Percentiles rank a stretch among this genome's conserved stretches.
phyloP scores from a whole-genome alignment of 2,113 vertebrate species.

The Chascanopsetta lugubris region DNA sequence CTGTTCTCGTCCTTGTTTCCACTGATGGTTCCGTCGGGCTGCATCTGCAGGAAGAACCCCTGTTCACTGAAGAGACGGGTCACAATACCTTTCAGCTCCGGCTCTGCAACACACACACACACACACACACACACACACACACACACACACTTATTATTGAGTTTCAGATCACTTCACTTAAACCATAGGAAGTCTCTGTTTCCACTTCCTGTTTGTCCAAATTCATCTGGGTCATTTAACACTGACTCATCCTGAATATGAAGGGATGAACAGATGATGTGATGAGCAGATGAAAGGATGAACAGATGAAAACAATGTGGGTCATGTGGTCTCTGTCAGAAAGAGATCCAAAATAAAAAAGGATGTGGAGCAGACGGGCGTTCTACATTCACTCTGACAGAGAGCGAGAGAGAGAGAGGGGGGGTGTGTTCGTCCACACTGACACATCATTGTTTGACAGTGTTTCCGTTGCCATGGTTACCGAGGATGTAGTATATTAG shows the following conservation, averaged over 20 bases:
- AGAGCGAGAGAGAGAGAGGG: background rate
- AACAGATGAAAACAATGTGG: constrained; percentile 52
- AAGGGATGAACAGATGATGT: background rate
- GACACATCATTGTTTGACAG: too few species aligned
- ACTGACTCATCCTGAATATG: background rate
- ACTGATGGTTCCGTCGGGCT: constrained; percentile 91
- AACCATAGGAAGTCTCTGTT: too few species aligned
- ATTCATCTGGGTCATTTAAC: too few species aligned
- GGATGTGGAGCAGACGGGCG: constrained; percentile 15
- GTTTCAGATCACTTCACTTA: background rate
- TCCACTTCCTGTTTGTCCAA: too few species aligned
- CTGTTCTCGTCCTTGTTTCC: constrained; percentile 99
- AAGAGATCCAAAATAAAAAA: constrained; percentile 36
- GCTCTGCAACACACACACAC: constrained; percentile 82
- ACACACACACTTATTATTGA: constrained; percentile 4
- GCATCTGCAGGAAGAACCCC: constrained; percentile 98
- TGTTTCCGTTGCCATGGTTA: too few species aligned
- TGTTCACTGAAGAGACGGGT: constrained; percentile 99
- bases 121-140: constrained; percentile 9
- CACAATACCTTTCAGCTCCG: constrained; percentile 98
- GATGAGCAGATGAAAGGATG: constrained; percentile 20
- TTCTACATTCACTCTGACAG: constrained; percentile 23
- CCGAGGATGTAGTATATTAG: too few species aligned
- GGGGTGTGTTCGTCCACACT: too few species aligned
- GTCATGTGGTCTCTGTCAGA: constrained; percentile 43